phyloP scores from a whole-genome alignment of 2,888 invertebrate species.

The Himalopsyche japonica region DNA sequence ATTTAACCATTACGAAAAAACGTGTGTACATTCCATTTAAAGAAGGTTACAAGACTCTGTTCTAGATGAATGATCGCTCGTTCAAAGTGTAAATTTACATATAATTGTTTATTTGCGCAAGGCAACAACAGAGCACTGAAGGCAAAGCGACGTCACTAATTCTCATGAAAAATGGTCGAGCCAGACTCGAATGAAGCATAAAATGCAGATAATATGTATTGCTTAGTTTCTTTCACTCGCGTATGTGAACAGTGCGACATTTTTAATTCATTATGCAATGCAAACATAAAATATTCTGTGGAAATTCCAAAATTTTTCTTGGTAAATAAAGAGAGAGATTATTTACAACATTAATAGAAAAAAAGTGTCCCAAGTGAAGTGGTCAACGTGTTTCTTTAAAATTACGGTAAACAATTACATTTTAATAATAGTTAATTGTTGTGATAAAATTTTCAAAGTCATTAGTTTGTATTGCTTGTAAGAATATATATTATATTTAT shows the following conservation, averaged over 20 bases:
- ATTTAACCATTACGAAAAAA: too few species aligned
- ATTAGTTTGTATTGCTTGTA: too few species aligned
- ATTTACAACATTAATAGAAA: too few species aligned
- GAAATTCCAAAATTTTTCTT: too few species aligned
- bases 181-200: neutral
- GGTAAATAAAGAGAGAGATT: too few species aligned
- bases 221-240: neutral
- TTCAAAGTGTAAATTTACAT: slow-evolving; percentile 36
- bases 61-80: slow-evolving; percentile 23
- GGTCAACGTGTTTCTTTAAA: too few species aligned
- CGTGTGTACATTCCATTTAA: too few species aligned
- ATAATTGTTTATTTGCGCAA: slow-evolving; percentile 37
- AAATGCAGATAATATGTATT: neutral
- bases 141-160: neutral
- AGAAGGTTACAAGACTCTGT: neutral
- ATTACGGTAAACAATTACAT: too few species aligned
- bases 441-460: too few species aligned
- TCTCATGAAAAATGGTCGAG: neutral
- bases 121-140: neutral
- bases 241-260: neutral
- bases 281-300: neutral
- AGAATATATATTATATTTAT: too few species aligned
- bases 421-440: too few species aligned
- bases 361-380: too few species aligned
- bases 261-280: neutral